Evolutionary conservation across 2,797 vertebrate genomes (phyloP).

Genomic region (Centropyge bicolor): DNA sequence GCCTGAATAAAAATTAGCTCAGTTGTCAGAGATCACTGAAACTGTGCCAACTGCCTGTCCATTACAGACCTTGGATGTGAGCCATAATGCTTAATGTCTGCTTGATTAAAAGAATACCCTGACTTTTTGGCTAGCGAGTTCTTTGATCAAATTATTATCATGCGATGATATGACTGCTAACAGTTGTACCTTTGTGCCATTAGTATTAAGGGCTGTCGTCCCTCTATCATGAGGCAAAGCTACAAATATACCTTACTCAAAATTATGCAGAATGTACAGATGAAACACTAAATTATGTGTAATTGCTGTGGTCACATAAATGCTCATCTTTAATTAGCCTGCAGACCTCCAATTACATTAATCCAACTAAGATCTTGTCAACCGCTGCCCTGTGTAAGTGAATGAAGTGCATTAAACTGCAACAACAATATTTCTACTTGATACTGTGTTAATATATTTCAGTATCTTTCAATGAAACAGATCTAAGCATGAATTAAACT

Average conservation of each 20-base stretch:
- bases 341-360: background rate
- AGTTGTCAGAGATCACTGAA: constrained; percentile 42
- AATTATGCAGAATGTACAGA: background rate
- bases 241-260: background rate
- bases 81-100: constrained; percentile 48
- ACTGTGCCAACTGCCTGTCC: constrained; percentile 44
- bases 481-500: background rate
- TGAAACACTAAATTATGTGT: background rate
- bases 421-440: background rate
- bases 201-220: background rate
- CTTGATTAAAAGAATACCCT: constrained; percentile 49
- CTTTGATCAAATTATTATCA: constrained; percentile 28
- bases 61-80: constrained; percentile 53
- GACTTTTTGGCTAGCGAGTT: constrained; percentile 27
- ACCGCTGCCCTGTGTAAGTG: background rate
- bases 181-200: constrained; percentile 30
- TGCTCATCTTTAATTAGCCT: background rate
- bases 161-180: constrained; percentile 21
- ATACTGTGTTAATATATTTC: background rate
- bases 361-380: background rate
- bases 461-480: background rate
- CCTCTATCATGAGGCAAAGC: constrained; percentile 4
- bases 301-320: background rate
- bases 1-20: constrained; percentile 33
- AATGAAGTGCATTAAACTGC: background rate